A percentile compares a stretch with the other conserved stretches of the same genome.
Evolutionary conservation across 2,113 vertebrate genomes (phyloP).

Genomic region (Spermophilus dauricus): DNA sequence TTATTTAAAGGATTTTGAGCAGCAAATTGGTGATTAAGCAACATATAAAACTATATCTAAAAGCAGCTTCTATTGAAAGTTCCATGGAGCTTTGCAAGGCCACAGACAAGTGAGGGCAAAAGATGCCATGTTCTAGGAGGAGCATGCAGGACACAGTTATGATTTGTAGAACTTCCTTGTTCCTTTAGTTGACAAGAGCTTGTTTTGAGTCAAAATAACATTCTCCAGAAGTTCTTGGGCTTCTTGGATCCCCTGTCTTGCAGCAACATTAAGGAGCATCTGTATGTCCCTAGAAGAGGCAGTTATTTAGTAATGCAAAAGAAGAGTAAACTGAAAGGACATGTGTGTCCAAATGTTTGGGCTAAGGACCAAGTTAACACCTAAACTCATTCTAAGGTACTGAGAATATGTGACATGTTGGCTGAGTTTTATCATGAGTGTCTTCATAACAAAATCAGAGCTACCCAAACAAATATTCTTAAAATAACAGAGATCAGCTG

Average conservation of each 20-base stretch:
- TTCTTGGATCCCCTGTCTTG: slow-evolving; percentile 73
- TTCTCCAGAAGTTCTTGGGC: slow-evolving; percentile 83
- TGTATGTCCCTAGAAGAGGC: slow-evolving; percentile 79
- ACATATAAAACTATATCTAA: neutral
- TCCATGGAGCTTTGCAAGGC: neutral
- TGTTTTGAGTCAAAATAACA: slow-evolving; percentile 77
- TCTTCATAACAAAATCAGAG: slow-evolving; percentile 53
- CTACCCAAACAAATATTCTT: slow-evolving; percentile 18
- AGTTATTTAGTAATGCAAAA: neutral
- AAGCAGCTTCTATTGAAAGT: neutral
- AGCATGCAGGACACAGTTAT: neutral
- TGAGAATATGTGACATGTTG: neutral
- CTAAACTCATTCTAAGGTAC: neutral
- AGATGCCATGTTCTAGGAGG: neutral
- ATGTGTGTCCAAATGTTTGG: neutral
- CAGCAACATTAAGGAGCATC: slow-evolving; percentile 82
- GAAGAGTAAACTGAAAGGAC: neutral
- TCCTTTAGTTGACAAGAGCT: neutral
- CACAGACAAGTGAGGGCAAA: neutral
- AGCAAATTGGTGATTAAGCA: neutral
- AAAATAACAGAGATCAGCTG: neutral
- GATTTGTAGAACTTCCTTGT: neutral
- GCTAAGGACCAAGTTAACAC: neutral
- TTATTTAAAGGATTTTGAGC: neutral
- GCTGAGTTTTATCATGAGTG: neutral